Evolutionary conservation across 1,140 invertebrate genomes (phyloP), one percentile per base, ranked within the genome.

Genomic region (Penaeus indicus): DNA sequence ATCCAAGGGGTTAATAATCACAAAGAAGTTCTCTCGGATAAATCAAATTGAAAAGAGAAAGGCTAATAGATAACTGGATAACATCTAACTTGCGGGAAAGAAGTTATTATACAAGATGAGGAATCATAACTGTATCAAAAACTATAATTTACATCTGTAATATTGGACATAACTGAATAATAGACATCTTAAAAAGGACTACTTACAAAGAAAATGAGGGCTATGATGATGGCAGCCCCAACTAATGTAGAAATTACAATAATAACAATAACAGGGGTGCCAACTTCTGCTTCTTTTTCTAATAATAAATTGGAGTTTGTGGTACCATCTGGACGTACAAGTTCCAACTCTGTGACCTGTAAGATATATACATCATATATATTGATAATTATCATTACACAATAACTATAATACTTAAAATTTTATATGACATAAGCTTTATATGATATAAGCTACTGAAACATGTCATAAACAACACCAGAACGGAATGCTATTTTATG

Each of bases 161-260:
- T 8, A 3, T 38, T 32, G 38, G n/a, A 75, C 25, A 5, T 75
- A 38, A 27, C 22, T 21, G 3, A 13, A 16, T 54, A 54, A 13
- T 11, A 54, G 5, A 54, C 38, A 21, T 18, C 25, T n/a, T 1
- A 16, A 21, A n/a, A 11, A 22, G 38, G 3, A 67, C 0, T 2
- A 84, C 81, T 63, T 79, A 88, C 87, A 78, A 88, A 88, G 81
- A 88, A 88, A 42, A 88, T 69, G 32, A 88, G 81, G 16, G 81
- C 81, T 18, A 79, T 47, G 47, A 88, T 84, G 60, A 88, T 79
- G 25, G 87, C 77, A n/a, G 84, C 60, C 5, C 81, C 82, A 47
- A 88, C 87, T 54, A 88, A 78, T 47, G 63, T 88, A 32, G 79
- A 84, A 82, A 88, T 84, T 54, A 84, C 87, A 38, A 88, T 88